Base-by-base conservation (phyloP, 2,113 vertebrate genomes). In the Panurus biarmicus region DNA sequence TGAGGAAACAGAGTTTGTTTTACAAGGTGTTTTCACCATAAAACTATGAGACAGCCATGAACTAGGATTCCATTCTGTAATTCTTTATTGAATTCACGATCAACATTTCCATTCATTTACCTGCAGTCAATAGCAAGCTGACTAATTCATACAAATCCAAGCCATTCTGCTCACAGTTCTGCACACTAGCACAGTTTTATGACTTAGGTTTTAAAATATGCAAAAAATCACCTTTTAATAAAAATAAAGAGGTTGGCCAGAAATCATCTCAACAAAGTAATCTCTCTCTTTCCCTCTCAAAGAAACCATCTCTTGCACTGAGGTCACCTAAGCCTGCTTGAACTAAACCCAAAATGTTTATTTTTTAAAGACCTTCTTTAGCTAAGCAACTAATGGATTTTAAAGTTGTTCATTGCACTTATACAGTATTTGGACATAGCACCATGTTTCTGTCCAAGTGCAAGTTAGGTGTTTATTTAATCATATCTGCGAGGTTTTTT, bases 401-500 rank as follows among this genome's bases (percentile, higher is more conserved):
- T 62, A 10, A 72, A 67, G 13, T 67, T 79, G 13, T n/a, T 78
- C 25, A 8, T 54, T 76, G 45, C 33, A 44, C 11, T 66, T 36
- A n/a, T 8, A 15, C 0, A 1, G 21, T 57, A 42, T 42, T 77
- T 81, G 33, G 50, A 58, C 28, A 84, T 9, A 54, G 6, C 5
- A 69, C 5, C 2, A 6, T 1, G 5, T 38, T 81, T 66, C 24
- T 48, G 66, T 66, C 14, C 22, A 83, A 89, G 51, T 33, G 26
- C 15, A 94, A 74, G 4, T 5, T 5, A 67, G 70, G 8, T 29
- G 38, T 62, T 57, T 70, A 60, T 72, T 69, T 91, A 31, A 42
- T 54, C 1, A 0, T 44, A 47, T 36, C 21, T 47, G 14, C 0
- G 1, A 24, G 8, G 8, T 2, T 57, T 87, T 57, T 87, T 54